A percentile compares a stretch with the other conserved stretches of the same genome.
These are phyloP conservation scores for Ernsta delagoae DNA, from an alignment of 2,888 invertebrate species.

Conservation along the genomic window DNA sequence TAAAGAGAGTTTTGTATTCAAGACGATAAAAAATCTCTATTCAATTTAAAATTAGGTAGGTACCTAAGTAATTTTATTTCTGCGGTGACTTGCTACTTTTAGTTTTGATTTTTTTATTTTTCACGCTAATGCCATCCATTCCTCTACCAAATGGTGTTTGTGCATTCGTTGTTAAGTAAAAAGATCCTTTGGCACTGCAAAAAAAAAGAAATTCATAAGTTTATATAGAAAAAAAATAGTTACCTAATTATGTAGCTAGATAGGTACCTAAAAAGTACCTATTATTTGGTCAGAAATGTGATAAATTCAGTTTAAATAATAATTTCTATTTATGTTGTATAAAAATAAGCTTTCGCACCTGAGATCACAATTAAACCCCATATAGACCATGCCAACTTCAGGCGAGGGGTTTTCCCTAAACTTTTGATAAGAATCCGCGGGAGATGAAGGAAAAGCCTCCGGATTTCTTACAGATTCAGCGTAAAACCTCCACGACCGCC, in stretches of 20 bases:
- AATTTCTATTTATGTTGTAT: no score
- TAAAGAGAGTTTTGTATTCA: no score
- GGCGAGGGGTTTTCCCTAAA: constrained; percentile 80
- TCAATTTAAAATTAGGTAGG: no score
- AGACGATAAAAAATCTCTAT: no score
- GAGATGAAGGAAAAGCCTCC: constrained; percentile 82
- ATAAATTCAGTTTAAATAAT: no score
- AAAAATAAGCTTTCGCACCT: constrained; percentile 50
- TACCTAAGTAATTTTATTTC: background rate
- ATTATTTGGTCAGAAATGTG: no score
- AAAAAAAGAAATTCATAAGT: constrained; percentile 2
- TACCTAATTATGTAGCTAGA: no score
- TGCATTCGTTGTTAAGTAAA: constrained; percentile 73
- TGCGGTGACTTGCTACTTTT: constrained; percentile 36
- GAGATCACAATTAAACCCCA: constrained; percentile 74
- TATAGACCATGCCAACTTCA: constrained; percentile 75
- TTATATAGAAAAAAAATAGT: no score
- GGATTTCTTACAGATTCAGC: constrained; percentile 84
- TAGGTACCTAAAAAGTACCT: no score
- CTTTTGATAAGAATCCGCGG: constrained; percentile 82
- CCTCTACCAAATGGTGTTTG: constrained; percentile 77
- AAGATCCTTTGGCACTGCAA: constrained; percentile 78
- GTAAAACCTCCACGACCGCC: constrained; percentile 86
- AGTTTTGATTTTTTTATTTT: constrained; percentile 58
- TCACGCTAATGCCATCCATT: constrained; percentile 69